These are phyloP conservation scores for Sula dactylatra DNA, from an alignment of 2,113 vertebrate species.

Conservation along the genomic window DNA sequence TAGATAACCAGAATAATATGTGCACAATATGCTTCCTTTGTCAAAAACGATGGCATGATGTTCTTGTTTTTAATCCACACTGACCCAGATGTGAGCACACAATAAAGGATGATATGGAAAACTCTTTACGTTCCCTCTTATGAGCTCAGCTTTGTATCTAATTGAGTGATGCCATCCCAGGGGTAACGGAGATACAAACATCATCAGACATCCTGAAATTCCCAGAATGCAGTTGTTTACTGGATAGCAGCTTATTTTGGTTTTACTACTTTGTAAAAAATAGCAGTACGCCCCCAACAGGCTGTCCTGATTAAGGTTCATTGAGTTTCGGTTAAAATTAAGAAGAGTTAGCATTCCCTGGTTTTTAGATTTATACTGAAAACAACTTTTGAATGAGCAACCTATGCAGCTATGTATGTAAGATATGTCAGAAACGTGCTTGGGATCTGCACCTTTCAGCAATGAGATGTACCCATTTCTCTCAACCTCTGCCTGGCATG, in stretches of 20 bases:
- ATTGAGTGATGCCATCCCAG: not conserved
- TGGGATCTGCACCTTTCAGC: not conserved
- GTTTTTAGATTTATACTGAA: not conserved
- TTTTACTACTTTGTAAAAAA: not conserved
- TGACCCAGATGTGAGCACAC: not conserved
- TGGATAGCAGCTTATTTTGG: not conserved
- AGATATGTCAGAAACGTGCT: fast-evolving
- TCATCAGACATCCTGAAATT: not conserved
- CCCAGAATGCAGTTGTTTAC: not conserved
- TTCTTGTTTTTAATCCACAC: not conserved
- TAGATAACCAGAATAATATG: conserved; percentile 8
- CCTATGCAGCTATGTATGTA: not conserved
- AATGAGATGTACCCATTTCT: fast-evolving
- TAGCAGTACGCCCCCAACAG: not conserved
- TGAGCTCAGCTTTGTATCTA: not conserved
- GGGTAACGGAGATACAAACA: not conserved
- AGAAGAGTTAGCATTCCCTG: not conserved
- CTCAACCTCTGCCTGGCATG: not conserved
- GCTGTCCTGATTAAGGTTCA: not conserved
- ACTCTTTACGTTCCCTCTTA: not conserved
- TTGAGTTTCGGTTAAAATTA: not conserved
- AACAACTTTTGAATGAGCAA: not conserved
- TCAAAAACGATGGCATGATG: not conserved
- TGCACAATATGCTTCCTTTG: not conserved
- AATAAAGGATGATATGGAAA: not conserved